Evolutionary conservation across 2,797 vertebrate species (phyloP), one percentile per base, ranked within the genome.

Genomic region (Botia kubotai): DNA sequence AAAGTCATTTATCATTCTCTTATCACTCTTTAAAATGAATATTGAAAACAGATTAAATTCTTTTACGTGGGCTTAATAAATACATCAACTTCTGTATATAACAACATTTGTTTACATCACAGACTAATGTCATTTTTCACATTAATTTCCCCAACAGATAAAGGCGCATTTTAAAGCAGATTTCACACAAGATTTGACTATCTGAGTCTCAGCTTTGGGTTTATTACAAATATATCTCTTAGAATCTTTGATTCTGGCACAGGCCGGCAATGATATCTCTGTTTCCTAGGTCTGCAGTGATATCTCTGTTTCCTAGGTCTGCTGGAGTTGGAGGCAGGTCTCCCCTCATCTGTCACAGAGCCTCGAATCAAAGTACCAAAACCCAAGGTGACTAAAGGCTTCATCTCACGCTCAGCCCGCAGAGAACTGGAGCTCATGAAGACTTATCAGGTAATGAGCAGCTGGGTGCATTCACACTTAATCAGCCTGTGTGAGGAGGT

Each of bases 371-470:
- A 87, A 86, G 80, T 77, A 63, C 90, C 91, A 48, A 93, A 90
- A 86, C 89, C 91, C 3, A 94, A 87, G 89, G 50, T 39, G 26
- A 57, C 29, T 36, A 87, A 86, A 62, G 91, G 92, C 8, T 92
- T 88, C 75, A 83, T 92, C 74, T 93, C 87, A 82, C 90, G 88
- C 23, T 69, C 91, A 50, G 92, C 85, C 39, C 92, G 88, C 84
- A 83, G 82, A 65, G 94, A 94, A 0, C 79, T 88, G 48, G 88
- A 94, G 26, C 81, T 97, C 84, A 82, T 89, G 74, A 87, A 94
- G 55, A 90, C 94, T 84, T 93, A 97, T 81, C 90, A 95, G 96
- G 98, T 99, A 93, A 84, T 46, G 68, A 36, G 75, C 19, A 36
- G 52, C 26, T 57, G 67, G 43, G 55, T 79, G 67, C 29, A 50